Evolutionary conservation across 2,888 invertebrate genomes (phyloP), one percentile per base, ranked within the genome.

Genomic region (Himalopsyche kuldschensis): DNA sequence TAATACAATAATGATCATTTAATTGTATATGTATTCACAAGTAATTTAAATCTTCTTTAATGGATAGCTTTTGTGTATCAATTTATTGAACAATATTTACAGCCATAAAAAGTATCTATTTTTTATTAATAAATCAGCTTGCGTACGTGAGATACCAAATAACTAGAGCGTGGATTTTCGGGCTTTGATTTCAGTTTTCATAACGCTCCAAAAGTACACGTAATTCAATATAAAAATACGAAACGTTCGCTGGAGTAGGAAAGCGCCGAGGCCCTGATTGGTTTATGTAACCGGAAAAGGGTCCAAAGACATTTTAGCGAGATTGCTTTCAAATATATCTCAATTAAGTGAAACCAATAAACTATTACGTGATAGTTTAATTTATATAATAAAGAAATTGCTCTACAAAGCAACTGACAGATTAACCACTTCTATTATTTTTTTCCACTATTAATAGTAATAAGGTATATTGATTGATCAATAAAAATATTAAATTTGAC

Each of bases 161-260:
- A 75, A 75, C 30, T 80, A 75, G 83, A 83, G 80, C 79, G 75
- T 80, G 79, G 83, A 55, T 79, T 83, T 83, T 83, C 20, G 55
- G 78, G 63, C 82, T 82, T 80, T 84, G 84, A 80, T 84, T 84
- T 82, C 78, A 75, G 82, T 80, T 84, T 82, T 82, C 80, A 82
- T 84, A 82, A 78, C 80, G 80, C 79, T 78, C 80, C 78, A 35
- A 77, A 80, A 55, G 80, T 76, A 69, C 84, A 78, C 77, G 84
- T 84, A 82, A 84, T 82, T 84, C 84, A 84, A 84, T 84, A 84
- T 80, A 84, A 80, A 84, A 84, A 82, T 77, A 78, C 79, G 82
- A 84, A 81, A 82, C 84, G 79, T 79, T 80, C 82, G 79, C 35
- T 79, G 79, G 84, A 79, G 55, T 20, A 55, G 20, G 55, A 55